Percentiles rank a stretch among this genome's conserved stretches.
phyloP scores from a whole-genome alignment of 2,797 vertebrate species.

The Cottoperca gobio region DNA sequence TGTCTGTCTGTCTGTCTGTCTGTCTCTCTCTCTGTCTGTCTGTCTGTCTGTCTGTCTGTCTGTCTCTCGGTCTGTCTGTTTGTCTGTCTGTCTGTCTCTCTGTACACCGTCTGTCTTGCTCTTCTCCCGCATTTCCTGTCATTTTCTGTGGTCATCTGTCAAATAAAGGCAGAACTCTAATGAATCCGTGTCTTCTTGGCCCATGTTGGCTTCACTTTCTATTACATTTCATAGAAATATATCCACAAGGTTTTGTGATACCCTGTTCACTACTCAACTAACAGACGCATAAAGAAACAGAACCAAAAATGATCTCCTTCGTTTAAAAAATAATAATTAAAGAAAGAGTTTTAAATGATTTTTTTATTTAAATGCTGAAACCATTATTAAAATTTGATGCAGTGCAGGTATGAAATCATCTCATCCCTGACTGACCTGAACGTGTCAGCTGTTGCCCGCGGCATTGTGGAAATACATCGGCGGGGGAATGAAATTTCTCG shows the following conservation, averaged over 20 bases:
- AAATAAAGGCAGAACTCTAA: conserved; percentile 5
- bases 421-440: conserved; percentile 23
- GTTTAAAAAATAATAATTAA: background rate
- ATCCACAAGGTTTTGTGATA: background rate
- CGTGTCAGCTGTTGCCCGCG: conserved; percentile 17
- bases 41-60: no score
- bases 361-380: background rate
- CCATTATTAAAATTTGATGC: background rate
- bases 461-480: conserved; percentile 10
- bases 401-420: background rate
- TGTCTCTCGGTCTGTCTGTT: no score
- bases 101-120: background rate
- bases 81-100: background rate
- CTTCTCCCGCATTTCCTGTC: background rate
- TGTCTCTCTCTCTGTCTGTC: background rate
- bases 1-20: no score
- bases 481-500: conserved; percentile 33
- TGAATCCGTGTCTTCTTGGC: background rate
- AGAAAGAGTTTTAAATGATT: background rate
- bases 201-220: no score
- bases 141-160: background rate
- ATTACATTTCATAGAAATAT: background rate
- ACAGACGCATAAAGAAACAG: background rate
- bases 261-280: background rate
- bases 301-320: background rate